Conservation (phyloP, 2,888 invertebrate genomes). For the Eupeodes luniger region DNA sequence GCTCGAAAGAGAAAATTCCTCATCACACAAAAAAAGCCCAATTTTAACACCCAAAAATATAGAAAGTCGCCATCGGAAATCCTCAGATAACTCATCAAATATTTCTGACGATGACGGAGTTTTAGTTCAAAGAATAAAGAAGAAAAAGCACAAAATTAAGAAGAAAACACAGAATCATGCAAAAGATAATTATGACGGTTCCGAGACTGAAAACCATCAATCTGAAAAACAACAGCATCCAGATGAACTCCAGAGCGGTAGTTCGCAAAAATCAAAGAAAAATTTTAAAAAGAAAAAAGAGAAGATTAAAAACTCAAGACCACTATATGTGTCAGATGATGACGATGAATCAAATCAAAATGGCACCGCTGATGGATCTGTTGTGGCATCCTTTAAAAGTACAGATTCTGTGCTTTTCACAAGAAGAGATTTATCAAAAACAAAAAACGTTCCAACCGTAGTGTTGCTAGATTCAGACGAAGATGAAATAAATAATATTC, state of each 20-base stretch:
- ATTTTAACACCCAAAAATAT: constrained; percentile 37
- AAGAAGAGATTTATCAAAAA: constrained; percentile 14
- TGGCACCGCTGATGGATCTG: not conserved
- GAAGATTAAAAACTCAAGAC: not conserved
- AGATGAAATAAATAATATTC: not conserved
- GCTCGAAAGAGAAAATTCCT: not conserved
- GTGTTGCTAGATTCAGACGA: constrained; percentile 60
- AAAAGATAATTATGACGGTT: constrained; percentile 8
- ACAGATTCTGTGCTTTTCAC: constrained; percentile 25
- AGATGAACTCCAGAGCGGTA: not conserved
- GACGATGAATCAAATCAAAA: constrained; percentile 8
- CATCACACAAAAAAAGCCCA: not conserved
- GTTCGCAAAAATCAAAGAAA: constrained; percentile 30
- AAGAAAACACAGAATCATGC: constrained; percentile 11
- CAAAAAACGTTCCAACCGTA: constrained; percentile 8
- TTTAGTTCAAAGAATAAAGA: constrained; percentile 32
- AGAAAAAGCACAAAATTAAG: constrained; percentile 62
- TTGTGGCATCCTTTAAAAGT: not conserved
- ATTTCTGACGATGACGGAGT: constrained; percentile 4
- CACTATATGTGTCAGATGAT: constrained; percentile 52
- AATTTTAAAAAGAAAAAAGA: constrained; percentile 38
- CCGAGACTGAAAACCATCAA: constrained; percentile 43
- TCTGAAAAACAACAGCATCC: not conserved
- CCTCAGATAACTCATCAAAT: not conserved
- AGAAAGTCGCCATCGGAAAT: constrained; percentile 1